Evolutionary conservation across 1,140 invertebrate species (phyloP).

Genomic region (Drosophila jambulina): DNA sequence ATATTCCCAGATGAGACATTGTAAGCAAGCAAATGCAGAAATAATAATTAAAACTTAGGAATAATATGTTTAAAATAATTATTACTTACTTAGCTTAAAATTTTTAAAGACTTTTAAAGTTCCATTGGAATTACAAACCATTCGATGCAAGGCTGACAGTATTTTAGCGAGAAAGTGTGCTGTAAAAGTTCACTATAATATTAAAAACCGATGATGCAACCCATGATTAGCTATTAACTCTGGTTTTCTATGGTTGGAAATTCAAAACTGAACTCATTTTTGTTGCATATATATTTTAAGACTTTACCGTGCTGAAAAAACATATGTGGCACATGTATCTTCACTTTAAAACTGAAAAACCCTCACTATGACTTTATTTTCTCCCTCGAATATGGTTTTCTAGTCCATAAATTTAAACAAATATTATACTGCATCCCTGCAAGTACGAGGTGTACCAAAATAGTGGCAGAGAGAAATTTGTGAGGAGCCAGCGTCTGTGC

Average conservation of each 20-base stretch:
- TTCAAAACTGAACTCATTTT: background rate
- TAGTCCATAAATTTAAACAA: background rate
- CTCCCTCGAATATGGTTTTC: background rate
- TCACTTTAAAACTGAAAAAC: background rate
- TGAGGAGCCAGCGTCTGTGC: slow-evolving; percentile 32
- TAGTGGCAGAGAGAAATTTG: slow-evolving; percentile 38
- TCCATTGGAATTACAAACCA: background rate
- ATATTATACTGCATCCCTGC: background rate
- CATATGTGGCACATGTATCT: background rate
- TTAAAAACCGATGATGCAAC: background rate
- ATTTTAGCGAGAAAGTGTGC: too few relatives aligned
- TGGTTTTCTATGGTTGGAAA: background rate
- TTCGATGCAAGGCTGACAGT: background rate
- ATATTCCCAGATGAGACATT: background rate
- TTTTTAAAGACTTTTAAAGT: background rate
- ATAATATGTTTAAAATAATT: background rate
- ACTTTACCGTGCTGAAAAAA: background rate
- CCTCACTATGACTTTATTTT: background rate
- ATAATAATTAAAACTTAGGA: background rate
- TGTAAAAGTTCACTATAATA: background rate
- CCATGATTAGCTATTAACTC: too few relatives aligned
- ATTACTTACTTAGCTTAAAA: background rate
- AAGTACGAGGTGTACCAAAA: slow-evolving; percentile 5
- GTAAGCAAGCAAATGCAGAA: background rate
- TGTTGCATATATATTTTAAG: background rate